Evolutionary conservation across 2,888 invertebrate species (phyloP).

Genomic region (Parasteatoda lunata): DNA sequence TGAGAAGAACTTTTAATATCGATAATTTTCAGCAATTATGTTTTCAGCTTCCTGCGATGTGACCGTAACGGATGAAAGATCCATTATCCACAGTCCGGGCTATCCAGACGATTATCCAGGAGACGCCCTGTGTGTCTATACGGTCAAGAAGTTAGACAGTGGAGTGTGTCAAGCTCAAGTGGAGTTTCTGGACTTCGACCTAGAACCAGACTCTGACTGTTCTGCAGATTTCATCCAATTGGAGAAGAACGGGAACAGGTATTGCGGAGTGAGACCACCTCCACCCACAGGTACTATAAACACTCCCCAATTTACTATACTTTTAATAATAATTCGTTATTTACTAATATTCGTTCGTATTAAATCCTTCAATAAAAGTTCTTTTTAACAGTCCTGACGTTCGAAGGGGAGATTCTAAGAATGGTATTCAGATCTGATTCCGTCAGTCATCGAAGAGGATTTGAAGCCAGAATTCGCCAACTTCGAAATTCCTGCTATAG

Average conservation of each 20-base stretch:
- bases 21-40: not conserved
- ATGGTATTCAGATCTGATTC: slow-evolving; percentile 71
- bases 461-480: slow-evolving; percentile 70
- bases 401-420: slow-evolving; percentile 64
- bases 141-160: slow-evolving; percentile 49
- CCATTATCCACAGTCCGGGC: slow-evolving; percentile 67
- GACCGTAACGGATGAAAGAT: slow-evolving; percentile 49
- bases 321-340: no score
- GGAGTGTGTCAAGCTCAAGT: slow-evolving; percentile 70
- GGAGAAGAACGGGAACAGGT: slow-evolving; percentile 62
- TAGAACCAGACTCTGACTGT: slow-evolving; percentile 69
- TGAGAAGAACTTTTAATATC: no score
- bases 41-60: slow-evolving; percentile 65
- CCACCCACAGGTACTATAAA: slow-evolving; percentile 56
- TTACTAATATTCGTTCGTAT: no score
- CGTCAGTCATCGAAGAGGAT: slow-evolving; percentile 69
- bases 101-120: slow-evolving; percentile 69
- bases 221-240: slow-evolving; percentile 70
- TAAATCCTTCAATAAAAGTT: no score
- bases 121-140: slow-evolving; percentile 67
- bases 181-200: slow-evolving; percentile 70
- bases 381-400: slow-evolving; percentile 60
- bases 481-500: slow-evolving; percentile 69
- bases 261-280: slow-evolving; percentile 63
- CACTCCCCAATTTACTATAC: no score